Base-by-base conservation (phyloP, 2,888 invertebrate species). In the Hirtodrosophila duncani region DNA sequence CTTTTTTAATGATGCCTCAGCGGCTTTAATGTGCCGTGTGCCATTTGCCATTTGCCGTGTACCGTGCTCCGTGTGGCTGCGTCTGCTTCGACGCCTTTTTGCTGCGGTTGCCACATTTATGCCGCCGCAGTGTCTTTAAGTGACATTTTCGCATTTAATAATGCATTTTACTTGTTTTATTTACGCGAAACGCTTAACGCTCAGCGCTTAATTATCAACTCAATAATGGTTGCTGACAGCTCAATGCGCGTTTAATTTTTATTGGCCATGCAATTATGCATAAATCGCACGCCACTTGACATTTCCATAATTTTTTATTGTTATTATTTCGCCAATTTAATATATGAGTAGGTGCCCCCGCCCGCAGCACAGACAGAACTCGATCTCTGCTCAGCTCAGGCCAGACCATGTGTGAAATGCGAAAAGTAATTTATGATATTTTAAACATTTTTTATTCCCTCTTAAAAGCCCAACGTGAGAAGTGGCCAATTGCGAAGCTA, bases 251-350 rank as follows among this genome's bases (percentile, higher is more conserved):
- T 46, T 57, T 55, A 53, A 45, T 36, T 24, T 77, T 80, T 67
- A 79, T 63, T 75, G 67, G 34, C 51, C 58, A 36, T 38, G 48
- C 63, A 71, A 77, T 58, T 67, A 67, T 52, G 58, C 53, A 33
- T 53, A 43, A 70, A 70, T 70, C 51, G 59, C 14, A 7, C 7
- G 48, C 21, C 39, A 23, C 14, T 37, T 63, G 67, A 57, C 71
- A 55, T 48, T 57, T 59, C 51, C 63, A 75, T 75, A 75, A 63
- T 55, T 70, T 79, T 68, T 41, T 58, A 75, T 61, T 59, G 51
- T 59, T 80, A 67, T 67, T 58, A 34, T 61, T 39, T 43, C 36
- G 30, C 29, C 49, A 52, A 48, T 50, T 45, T 34, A 20, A 51
- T 55, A 38, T 70, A 30, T 42, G 48, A 36, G 49, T 44, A 10